Evolutionary conservation across 2,113 vertebrate genomes (phyloP).

Genomic region (Prietella phreatophila): DNA sequence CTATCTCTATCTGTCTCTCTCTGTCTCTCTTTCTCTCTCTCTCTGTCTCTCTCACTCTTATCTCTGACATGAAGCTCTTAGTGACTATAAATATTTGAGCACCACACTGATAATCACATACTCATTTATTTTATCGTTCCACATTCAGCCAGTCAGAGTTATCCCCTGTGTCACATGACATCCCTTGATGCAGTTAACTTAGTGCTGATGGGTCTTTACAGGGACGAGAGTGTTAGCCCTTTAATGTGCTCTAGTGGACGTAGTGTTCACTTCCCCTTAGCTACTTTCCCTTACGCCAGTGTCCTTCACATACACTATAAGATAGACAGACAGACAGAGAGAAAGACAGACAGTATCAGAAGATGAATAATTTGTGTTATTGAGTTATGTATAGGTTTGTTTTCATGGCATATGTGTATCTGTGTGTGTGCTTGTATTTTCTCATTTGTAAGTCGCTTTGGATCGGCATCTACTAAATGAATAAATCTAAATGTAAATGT

Average conservation of each 20-base stretch:
- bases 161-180: background rate
- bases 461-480: too few relatives aligned
- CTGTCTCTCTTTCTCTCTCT: background rate
- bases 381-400: slow-evolving; percentile 6
- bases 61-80: background rate
- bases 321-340: background rate
- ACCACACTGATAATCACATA: background rate
- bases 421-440: too few relatives aligned
- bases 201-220: background rate
- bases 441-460: too few relatives aligned
- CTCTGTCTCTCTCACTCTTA: background rate
- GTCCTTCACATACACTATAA: background rate
- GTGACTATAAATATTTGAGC: slow-evolving; percentile 33
- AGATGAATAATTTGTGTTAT: background rate
- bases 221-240: background rate
- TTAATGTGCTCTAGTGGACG: background rate
- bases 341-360: background rate
- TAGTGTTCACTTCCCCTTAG: background rate
- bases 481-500: too few relatives aligned
- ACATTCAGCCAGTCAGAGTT: background rate
- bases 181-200: background rate
- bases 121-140: background rate
- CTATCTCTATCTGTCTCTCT: too few relatives aligned
- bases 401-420: background rate
- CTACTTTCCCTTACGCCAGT: background rate